Evolutionary conservation across 2,797 vertebrate genomes (phyloP).

Genomic region (Loris lydekkerianus): DNA sequence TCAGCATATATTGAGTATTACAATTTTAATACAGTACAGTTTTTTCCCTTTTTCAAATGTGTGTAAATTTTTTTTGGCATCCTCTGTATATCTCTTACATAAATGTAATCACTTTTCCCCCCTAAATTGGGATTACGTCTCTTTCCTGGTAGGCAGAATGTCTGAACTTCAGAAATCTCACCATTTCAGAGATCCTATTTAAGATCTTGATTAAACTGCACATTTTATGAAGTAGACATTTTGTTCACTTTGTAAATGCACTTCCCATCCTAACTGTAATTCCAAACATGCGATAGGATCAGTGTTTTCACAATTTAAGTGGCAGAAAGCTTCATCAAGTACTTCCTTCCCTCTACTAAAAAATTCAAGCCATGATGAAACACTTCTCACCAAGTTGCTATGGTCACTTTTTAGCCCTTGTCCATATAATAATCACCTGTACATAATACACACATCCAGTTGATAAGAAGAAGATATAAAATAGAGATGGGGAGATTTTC

Average conservation of each 20-base stretch:
- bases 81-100: background rate
- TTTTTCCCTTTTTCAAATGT: too few relatives aligned
- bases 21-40: too few relatives aligned
- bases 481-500: background rate
- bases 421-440: background rate
- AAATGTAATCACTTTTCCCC: background rate
- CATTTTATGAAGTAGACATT: background rate
- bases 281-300: background rate
- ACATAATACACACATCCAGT: background rate
- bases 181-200: background rate
- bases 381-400: background rate
- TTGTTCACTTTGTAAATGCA: background rate
- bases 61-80: too few relatives aligned
- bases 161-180: background rate
- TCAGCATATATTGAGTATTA: too few relatives aligned
- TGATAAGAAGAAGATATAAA: slow-evolving; percentile 6
- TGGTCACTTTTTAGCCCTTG: background rate
- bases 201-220: background rate
- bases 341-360: background rate
- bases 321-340: background rate
- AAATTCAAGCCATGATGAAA: slow-evolving; percentile 9
- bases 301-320: background rate
- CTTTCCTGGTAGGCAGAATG: background rate
- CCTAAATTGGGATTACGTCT: background rate
- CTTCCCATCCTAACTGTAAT: background rate